These are phyloP conservation scores for Drosophila pruinosa DNA, from an alignment of 1,140 invertebrate genomes.

Conservation along the genomic window DNA sequence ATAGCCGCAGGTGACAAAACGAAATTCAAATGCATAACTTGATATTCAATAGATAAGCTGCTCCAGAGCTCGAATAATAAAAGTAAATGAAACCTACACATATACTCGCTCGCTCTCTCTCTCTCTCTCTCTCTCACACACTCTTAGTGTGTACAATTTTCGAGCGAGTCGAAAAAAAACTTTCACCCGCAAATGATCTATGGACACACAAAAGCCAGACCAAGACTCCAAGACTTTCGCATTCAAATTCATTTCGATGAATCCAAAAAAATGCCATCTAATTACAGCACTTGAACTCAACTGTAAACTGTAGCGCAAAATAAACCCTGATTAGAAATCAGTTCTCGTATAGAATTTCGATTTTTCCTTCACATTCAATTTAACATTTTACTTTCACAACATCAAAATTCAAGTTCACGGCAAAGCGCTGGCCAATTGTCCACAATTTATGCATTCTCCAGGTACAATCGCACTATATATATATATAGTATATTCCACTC, in stretches of 20 bases:
- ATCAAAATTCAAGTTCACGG: constrained; percentile 70
- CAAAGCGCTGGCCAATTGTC: constrained; percentile 29
- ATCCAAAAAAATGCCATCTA: constrained; percentile 57
- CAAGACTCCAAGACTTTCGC: constrained; percentile 57
- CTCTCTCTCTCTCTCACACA: background rate
- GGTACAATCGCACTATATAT: constrained; percentile 2
- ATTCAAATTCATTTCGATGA: constrained; percentile 53
- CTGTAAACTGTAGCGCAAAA: background rate
- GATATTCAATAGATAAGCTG: constrained; percentile 78
- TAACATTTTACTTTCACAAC: constrained; percentile 59
- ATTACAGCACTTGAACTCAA: constrained; percentile 57
- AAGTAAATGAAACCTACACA: constrained; percentile 69
- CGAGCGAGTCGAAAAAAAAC: constrained; percentile 49
- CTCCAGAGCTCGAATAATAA: constrained; percentile 55
- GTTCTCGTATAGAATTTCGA: constrained; percentile 49
- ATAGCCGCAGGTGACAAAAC: constrained; percentile 76
- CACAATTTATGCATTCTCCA: background rate
- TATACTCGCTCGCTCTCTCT: background rate
- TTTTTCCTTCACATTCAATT: constrained; percentile 26
- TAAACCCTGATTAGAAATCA: constrained; percentile 68
- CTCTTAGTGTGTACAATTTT: constrained; percentile 26
- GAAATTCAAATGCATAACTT: constrained; percentile 71
- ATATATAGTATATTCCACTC: background rate
- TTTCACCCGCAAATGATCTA: constrained; percentile 77
- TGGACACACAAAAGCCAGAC: constrained; percentile 38